Evolutionary conservation across 2,797 vertebrate species (phyloP), one percentile per base, ranked within the genome.

Genomic region (Rhinoraja longicauda): DNA sequence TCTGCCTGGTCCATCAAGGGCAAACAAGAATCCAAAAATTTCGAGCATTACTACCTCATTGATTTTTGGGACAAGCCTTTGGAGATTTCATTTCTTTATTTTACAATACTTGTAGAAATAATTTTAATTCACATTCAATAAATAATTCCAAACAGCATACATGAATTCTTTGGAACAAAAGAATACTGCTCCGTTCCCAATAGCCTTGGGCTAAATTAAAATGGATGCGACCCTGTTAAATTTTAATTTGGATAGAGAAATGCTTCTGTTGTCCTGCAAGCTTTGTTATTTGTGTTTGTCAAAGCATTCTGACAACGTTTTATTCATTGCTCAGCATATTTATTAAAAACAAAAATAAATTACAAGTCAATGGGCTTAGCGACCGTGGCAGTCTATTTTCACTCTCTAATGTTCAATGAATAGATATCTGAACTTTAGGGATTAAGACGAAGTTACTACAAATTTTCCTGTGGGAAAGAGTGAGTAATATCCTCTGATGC

Each of bases 151-250:
- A n/a, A 32, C 59, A 29, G 10, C n/a, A 4, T 29, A 62, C 82
- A 64, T 26, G 10, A 86, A 62, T 86, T 62, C 0, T 86, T 15
- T 17, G 13, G 57, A 67, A 67, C 84, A 62, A 32, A 19, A 62
- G 29, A 88, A 32, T 64, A 36, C 21, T n/a, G 5, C 17, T 88
- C n/a, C 67, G n/a, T 88, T 88, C 4, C n/a, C 64, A 64, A 19
- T 21, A 88, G 59, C n/a, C 84, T 88, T 67, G 84, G 39, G 82
- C n/a, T 67, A 67, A 67, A 36, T 82, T 82, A 84, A 84, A 12
- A 82, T 4, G 2, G 29, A 26, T 36, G n/a, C 64, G n/a, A 88
- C n/a, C n/a, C n/a, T 88, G 59, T 88, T 64, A 88, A 57, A 86
- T 67, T 88, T 88, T 88, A 88, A 64, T 88, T 21, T 88, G 59